Evolutionary conservation across 1,140 invertebrate genomes (phyloP), one percentile per base, ranked within the genome.

Genomic region (Brachystomella parvula): DNA sequence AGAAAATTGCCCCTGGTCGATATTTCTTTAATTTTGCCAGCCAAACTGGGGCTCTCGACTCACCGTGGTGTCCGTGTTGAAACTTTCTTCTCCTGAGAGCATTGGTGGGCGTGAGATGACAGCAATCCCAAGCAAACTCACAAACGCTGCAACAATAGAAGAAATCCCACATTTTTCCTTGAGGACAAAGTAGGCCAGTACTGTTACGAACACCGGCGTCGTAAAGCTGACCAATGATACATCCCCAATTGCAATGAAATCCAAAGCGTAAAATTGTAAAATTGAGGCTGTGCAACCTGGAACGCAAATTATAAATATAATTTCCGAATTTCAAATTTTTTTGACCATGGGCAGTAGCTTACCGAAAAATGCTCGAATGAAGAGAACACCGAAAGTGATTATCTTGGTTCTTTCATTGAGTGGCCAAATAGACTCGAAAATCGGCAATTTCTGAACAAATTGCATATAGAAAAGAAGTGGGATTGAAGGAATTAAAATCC

Each of bases 181-280:
- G 28, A 63, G 62, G 26, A 63, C 19, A 49, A 63, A 53, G 28
- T 53, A 30, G 2, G 62, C 62, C 24, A 47, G 44, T 17, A 63
- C 26, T 3, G 62, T 49, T 3, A 53, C 44, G n/a, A 63, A 49
- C 3, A 63, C 26, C 32, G 62, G 44, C 2, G 39, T 49, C 2
- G 9, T 49, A 9, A 9, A 24, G 26, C 12, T 17, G 26, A 62
- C 26, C 6, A 62, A 2, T 6, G 9, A 62, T 3, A 29, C 21
- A 28, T 62, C 61, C 19, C 61, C 61, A n/a, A 62, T 35, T 9
- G 29, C 12, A 35, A 60, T 26, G 32, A 31, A 60, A 12, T 60
- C 33, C 30, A 60, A 9, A 32, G 58, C 29, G 26, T 31, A 60
- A 24, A 31, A 60, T 9, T 32, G 58, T 9, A 35, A 19, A 35